Evolutionary conservation across 2,888 invertebrate species (phyloP), one percentile per base, ranked within the genome.

Genomic region (Rhyacophila evoluta): DNA sequence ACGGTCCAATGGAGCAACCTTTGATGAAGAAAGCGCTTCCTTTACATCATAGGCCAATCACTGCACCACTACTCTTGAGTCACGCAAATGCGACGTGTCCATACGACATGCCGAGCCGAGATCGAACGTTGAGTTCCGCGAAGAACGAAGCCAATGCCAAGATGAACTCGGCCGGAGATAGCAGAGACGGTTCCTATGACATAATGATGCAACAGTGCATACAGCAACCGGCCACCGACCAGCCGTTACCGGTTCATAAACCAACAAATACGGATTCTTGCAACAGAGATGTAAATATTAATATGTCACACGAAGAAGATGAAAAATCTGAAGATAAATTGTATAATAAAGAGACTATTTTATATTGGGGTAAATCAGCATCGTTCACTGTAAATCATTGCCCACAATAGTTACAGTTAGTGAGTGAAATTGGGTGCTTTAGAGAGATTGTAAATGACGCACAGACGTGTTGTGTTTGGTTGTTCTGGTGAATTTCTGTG

Each of bases 301-400:
- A 82, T 33, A 77, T 80, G 8, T 69, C 38, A 1, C 39, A 73
- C 12, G 29, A 39, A 2, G 67, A 72, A n/a, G 67, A 67, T 12
- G 73, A 77, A 4, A 67, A 33, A 15, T 25, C 38, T 3, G 80
- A 79, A 33, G 82, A 82, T n/a, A 82, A 81, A 75, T 68, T 82
- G 8, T 82, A 82, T 55, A 78, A 81, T 28, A 82, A 81, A 74
- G 79, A 82, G 29, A 74, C 82, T n/a, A 82, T 82, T 33, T 33
- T 79, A 8, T 78, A 79, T 28, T 82, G 82, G 82, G 82, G 81
- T 19, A 79, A 81, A 37, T 39, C 78, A 1, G 81, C 74, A 0
- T 33, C 82, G 5, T 77, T 75, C 29, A 74, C 55, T 6, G 12
- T 67, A 0, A 77, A 77, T 68, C 75, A 77, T n/a, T 79, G 72